phyloP scores from a whole-genome alignment of 2,797 vertebrate species.

The Nasua narica region DNA sequence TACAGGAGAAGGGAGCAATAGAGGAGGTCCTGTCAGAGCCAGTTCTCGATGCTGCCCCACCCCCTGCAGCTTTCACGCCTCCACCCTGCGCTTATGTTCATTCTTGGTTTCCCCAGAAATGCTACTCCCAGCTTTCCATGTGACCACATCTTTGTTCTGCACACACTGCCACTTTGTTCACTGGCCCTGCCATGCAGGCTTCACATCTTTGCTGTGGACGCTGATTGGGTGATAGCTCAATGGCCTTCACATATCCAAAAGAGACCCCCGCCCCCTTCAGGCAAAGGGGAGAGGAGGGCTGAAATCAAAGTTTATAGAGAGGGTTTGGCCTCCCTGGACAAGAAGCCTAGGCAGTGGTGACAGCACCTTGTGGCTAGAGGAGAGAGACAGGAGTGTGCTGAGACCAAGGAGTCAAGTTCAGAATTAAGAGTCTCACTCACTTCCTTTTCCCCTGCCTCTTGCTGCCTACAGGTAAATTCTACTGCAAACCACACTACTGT shows the following conservation, averaged over 20 bases:
- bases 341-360: not conserved
- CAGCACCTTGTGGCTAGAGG: fast-evolving
- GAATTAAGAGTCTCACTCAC: not conserved
- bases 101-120: constrained; percentile 82
- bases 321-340: not conserved
- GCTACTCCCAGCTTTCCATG: constrained; percentile 82
- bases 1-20: not conserved
- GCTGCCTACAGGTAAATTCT: constrained; percentile 93
- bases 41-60: constrained; percentile 40
- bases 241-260: constrained; percentile 75
- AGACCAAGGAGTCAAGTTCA: not conserved
- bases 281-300: constrained; percentile 47
- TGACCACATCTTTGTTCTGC: constrained; percentile 85
- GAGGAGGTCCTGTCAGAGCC: constrained; percentile 59
- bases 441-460: not conserved
- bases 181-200: constrained; percentile 74
- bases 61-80: constrained; percentile 57
- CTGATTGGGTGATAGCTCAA: constrained; percentile 77
- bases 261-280: constrained; percentile 30
- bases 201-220: constrained; percentile 70
- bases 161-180: constrained; percentile 88
- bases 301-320: constrained; percentile 53
- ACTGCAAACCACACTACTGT: constrained; percentile 99
- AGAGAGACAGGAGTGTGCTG: not conserved
- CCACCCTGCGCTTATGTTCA: constrained; percentile 71